Percentiles rank a stretch among this genome's conserved stretches.
Conservation (phyloP, 2,888 invertebrate genomes). For the Copidosoma aretas region DNA sequence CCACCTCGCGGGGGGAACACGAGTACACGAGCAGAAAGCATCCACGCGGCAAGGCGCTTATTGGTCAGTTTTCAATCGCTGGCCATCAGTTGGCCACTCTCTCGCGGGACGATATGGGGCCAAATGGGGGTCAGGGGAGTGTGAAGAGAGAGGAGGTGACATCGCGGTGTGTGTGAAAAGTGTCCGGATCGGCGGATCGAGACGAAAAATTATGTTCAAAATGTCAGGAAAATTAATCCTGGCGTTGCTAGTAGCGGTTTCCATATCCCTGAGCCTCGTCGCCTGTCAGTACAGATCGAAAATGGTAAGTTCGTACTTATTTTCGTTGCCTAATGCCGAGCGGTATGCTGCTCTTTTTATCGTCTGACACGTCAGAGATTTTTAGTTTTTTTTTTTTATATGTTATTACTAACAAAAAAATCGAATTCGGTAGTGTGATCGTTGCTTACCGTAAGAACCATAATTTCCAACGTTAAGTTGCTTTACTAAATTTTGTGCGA, state of each 20-base stretch:
- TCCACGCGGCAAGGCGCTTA: slow-evolving; percentile 23
- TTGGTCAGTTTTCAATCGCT: slow-evolving; percentile 7
- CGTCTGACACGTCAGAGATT: slow-evolving; percentile 22
- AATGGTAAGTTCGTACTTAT: slow-evolving; percentile 49
- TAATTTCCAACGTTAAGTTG: neutral
- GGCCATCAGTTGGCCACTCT: too few species aligned
- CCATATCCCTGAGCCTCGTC: slow-evolving; percentile 21
- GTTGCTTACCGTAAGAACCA: too few species aligned
- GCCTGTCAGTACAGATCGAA: slow-evolving; percentile 55
- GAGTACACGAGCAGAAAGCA: neutral
- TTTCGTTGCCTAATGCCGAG: neutral
- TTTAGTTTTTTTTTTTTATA: neutral
- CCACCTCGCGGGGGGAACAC: neutral
- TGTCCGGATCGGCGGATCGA: neutral
- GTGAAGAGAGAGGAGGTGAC: neutral
- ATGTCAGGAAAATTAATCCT: slow-evolving; percentile 27
- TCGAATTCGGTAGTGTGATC: too few species aligned
- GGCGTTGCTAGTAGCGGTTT: slow-evolving; percentile 17
- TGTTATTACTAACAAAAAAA: too few species aligned
- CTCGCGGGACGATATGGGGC: too few species aligned
- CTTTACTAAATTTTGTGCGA: too few species aligned
- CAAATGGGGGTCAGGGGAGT: too few species aligned
- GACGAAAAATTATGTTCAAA: neutral
- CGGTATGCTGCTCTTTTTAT: slow-evolving; percentile 7
- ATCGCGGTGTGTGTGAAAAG: slow-evolving; percentile 4